Percentiles rank a stretch among this genome's conserved stretches.
Conservation (phyloP, 2,888 invertebrate species). For the Orthosia cruda region DNA sequence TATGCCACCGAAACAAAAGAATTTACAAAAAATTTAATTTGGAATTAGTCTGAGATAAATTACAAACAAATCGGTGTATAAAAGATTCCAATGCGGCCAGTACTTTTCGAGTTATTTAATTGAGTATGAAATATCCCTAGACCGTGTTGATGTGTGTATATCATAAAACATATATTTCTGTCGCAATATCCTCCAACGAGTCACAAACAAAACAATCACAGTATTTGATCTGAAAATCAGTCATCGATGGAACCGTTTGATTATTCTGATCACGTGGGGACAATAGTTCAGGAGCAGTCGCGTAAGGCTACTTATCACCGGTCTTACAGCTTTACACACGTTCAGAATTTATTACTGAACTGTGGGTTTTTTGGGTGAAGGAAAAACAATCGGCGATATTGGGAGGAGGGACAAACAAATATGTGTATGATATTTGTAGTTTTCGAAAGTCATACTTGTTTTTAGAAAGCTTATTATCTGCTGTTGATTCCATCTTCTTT, state of each 20-base stretch:
- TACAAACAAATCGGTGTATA: too few relatives aligned
- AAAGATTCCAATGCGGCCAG: too few relatives aligned
- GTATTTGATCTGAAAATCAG: slow-evolving; percentile 33
- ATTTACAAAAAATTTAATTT: too few relatives aligned
- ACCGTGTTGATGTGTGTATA: too few relatives aligned
- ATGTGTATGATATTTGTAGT: neutral
- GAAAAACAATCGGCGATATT: slow-evolving; percentile 34
- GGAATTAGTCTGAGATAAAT: too few relatives aligned
- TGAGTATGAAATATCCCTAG: too few relatives aligned
- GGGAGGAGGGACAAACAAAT: neutral
- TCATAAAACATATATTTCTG: neutral
- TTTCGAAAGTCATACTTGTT: neutral
- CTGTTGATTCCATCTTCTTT: too few relatives aligned
- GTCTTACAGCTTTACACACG: slow-evolving; percentile 51
- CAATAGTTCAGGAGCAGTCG: slow-evolving; percentile 54
- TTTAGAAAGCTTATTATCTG: too few relatives aligned
- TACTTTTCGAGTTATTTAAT: too few relatives aligned
- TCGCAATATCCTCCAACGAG: slow-evolving; percentile 9
- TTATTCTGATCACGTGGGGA: slow-evolving; percentile 44
- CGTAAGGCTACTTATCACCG: slow-evolving; percentile 44
- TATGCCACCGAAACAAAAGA: too few relatives aligned
- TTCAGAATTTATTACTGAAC: slow-evolving; percentile 53
- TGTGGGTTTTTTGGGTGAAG: slow-evolving; percentile 26
- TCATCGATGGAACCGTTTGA: slow-evolving; percentile 37
- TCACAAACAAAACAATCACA: slow-evolving; percentile 36